Evolutionary conservation across 1,140 invertebrate genomes (phyloP).

Genomic region (Lycorma delicatula): DNA sequence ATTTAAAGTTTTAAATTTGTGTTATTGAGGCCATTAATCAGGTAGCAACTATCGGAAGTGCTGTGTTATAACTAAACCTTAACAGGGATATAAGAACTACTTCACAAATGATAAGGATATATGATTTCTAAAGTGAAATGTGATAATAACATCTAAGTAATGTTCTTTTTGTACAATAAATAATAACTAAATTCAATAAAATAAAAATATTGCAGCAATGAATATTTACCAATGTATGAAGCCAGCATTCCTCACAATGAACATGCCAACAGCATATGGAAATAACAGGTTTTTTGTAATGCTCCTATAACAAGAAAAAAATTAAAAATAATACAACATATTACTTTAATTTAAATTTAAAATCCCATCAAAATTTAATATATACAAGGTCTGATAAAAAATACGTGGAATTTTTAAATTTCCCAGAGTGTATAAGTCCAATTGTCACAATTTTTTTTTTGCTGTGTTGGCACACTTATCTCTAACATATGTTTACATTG

Average conservation of each 20-base stretch:
- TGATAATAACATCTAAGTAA: background rate
- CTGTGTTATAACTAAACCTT: background rate
- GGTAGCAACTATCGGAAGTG: no score
- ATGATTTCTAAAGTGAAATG: background rate
- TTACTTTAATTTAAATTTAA: no score
- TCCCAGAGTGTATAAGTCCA: no score
- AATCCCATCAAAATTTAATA: no score
- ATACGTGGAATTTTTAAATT: no score
- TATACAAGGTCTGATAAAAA: no score
- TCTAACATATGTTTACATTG: no score
- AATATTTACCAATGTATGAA: constrained; percentile 64
- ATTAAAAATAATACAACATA: no score
- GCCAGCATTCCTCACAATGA: constrained; percentile 90
- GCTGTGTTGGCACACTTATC: no score
- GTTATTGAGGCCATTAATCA: no score
- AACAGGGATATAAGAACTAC: background rate
- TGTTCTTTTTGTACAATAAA: background rate
- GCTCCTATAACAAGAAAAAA: constrained; percentile 54
- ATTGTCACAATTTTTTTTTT: no score
- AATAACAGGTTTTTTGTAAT: constrained; percentile 80
- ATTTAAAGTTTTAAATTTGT: no score
- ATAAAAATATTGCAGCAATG: background rate
- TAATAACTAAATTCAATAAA: background rate
- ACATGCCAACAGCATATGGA: constrained; percentile 95
- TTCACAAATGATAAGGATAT: background rate